A percentile compares a stretch with the other conserved stretches of the same genome.
These are phyloP conservation scores for Cairina moschata DNA, from an alignment of 2,113 vertebrate genomes.

Conservation along the genomic window DNA sequence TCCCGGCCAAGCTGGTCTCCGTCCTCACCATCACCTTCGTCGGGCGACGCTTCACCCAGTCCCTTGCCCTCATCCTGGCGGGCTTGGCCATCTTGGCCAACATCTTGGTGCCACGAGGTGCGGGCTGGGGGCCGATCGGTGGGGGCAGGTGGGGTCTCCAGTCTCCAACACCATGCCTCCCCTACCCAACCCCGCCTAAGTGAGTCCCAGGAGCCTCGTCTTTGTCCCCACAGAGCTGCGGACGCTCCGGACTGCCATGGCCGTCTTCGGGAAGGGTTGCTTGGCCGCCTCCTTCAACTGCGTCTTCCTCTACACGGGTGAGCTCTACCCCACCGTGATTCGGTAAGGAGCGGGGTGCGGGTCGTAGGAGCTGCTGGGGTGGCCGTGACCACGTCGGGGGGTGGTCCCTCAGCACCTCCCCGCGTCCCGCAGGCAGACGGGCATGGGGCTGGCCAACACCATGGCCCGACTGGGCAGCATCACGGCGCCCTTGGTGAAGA, in stretches of 20 bases:
- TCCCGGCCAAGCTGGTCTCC: constrained; percentile 85
- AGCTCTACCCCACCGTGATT: constrained; percentile 45
- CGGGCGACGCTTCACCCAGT: constrained; percentile 71
- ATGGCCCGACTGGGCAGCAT: constrained; percentile 37
- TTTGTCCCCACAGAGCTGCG: neutral
- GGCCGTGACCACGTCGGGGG: accelerated
- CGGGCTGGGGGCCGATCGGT: neutral
- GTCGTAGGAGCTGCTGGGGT: accelerated
- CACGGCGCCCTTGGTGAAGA: neutral
- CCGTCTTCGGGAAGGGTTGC: constrained; percentile 20
- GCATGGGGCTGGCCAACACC: constrained; percentile 44
- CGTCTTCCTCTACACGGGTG: constrained; percentile 26
- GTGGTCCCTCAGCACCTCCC: accelerated
- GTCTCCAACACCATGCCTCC: constrained; percentile 70
- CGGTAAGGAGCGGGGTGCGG: neutral
- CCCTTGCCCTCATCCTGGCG: constrained; percentile 73
- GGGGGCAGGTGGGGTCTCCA: too few species aligned
- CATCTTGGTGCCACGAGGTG: constrained; percentile 6
- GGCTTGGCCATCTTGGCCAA: constrained; percentile 73
- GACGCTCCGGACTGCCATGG: neutral
- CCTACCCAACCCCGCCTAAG: neutral
- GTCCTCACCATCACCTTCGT: constrained; percentile 76
- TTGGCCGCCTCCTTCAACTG: constrained; percentile 50
- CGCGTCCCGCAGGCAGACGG: constrained; percentile 26
- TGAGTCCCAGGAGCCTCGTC: neutral